Conservation (phyloP, 92 coral and sea anemone genomes). For the Parazoanthus darwini region DNA sequence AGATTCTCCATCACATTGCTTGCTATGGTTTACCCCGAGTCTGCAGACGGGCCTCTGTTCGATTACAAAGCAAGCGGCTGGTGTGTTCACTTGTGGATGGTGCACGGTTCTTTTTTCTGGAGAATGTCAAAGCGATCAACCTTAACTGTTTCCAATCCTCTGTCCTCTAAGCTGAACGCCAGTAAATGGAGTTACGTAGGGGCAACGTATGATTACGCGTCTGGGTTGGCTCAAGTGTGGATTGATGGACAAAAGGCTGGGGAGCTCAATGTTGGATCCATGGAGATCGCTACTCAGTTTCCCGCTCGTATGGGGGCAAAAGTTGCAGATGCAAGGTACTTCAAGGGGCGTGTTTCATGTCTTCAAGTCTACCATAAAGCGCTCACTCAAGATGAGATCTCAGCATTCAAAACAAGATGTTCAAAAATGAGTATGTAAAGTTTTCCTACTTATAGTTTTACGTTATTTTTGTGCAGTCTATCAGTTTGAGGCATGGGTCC, state of each 20-base stretch:
- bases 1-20: conserved; percentile 15
- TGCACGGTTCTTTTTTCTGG: background rate
- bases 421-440: background rate
- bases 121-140: background rate
- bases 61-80: background rate
- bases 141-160: background rate
- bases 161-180: background rate
- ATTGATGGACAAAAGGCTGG: conserved; percentile 7
- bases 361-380: conserved; percentile 10
- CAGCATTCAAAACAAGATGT: background rate
- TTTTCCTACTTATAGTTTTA: background rate
- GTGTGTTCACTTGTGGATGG: conserved; percentile 22
- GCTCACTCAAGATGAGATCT: conserved; percentile 8
- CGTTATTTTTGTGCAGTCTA: background rate
- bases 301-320: background rate
- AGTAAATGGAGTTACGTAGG: conserved; percentile 22
- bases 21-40: conserved; percentile 14
- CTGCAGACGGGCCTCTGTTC: background rate
- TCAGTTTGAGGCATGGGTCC: background rate
- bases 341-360: conserved; percentile 18
- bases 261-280: background rate
- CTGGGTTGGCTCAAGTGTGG: conserved; percentile 23
- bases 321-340: background rate
- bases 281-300: conserved; percentile 11
- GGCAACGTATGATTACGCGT: conserved; percentile 2